phyloP scores from a whole-genome alignment of 1,140 invertebrate species.

The Dermatophagoides farinae region DNA sequence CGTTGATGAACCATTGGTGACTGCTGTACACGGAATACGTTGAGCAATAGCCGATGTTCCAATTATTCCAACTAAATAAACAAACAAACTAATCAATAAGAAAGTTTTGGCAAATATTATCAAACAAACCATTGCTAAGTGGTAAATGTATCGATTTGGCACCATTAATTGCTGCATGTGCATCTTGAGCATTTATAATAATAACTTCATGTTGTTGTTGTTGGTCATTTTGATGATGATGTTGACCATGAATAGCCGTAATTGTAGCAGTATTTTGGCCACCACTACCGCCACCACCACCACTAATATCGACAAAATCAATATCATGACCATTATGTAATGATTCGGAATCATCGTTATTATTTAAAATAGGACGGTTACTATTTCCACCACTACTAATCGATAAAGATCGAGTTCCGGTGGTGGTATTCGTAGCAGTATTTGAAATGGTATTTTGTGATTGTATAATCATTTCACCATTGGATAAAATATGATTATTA shows the following conservation, averaged over 20 bases:
- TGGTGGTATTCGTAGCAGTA: neutral
- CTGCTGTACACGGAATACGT: too few relatives aligned
- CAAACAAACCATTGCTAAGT: too few relatives aligned
- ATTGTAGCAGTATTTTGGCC: neutral
- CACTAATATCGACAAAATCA: neutral
- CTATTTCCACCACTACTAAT: neutral
- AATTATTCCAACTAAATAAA: too few relatives aligned
- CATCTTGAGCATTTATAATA: neutral
- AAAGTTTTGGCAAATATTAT: too few relatives aligned
- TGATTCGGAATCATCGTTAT: too few relatives aligned
- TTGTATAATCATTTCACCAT: too few relatives aligned
- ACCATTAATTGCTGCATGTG: neutral
- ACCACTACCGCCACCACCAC: neutral
- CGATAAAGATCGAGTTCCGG: neutral
- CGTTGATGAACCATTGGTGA: too few relatives aligned
- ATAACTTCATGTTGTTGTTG: neutral
- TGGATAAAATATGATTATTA: too few relatives aligned
- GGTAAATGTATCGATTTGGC: neutral
- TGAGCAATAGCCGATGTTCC: too few relatives aligned
- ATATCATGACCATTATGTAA: conserved; percentile 1
- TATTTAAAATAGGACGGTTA: neutral
- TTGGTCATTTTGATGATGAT: neutral
- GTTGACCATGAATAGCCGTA: neutral
- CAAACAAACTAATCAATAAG: too few relatives aligned
- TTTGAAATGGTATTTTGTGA: too few relatives aligned